Evolutionary conservation across 53 echinoderm and acorn worm species (phyloP).

Genomic region (Echinometra lucunter): DNA sequence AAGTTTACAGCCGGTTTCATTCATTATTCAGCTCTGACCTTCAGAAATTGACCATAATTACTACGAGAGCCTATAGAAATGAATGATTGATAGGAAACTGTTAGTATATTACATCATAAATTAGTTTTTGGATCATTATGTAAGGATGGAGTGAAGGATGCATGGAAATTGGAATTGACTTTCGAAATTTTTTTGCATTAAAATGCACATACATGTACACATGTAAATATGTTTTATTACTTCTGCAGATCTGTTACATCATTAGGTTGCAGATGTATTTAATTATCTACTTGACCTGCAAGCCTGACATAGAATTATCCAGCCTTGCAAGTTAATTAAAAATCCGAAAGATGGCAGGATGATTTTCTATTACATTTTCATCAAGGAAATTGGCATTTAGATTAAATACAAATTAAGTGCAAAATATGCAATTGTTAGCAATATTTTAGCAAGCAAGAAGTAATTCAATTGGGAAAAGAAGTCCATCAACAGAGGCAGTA

Average conservation of each 20-base stretch:
- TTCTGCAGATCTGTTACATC: too few species aligned
- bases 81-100: neutral
- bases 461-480: neutral
- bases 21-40: neutral
- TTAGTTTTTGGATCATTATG: neutral
- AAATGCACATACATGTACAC: too few species aligned
- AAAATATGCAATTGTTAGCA: neutral
- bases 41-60: neutral
- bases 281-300: neutral
- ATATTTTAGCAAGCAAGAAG: neutral
- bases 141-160: neutral
- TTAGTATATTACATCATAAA: neutral
- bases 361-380: neutral
- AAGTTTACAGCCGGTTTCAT: neutral
- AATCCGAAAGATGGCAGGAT: neutral
- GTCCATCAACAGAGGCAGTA: neutral
- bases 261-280: neutral
- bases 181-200: too few species aligned
- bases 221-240: too few species aligned
- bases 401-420: neutral
- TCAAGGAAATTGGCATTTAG: neutral
- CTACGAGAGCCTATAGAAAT: neutral
- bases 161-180: too few species aligned
- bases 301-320: neutral
- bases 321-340: neutral